phyloP scores from a whole-genome alignment of 2,888 invertebrate species.

The Flexamia atlantica region DNA sequence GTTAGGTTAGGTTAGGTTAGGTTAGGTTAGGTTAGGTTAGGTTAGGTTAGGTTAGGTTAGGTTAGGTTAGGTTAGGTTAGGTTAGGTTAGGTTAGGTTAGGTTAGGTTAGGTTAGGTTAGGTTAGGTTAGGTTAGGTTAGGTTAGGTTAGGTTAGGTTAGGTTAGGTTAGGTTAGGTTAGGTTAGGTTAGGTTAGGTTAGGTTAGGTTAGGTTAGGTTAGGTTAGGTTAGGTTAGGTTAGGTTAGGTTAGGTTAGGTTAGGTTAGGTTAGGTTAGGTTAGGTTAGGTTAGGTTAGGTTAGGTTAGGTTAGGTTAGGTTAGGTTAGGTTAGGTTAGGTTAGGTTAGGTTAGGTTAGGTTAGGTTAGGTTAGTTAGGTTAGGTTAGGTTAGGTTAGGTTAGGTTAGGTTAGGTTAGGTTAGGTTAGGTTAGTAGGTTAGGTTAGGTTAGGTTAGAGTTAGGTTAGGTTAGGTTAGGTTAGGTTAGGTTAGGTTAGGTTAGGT shows the following conservation, averaged over 20 bases:
- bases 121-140: constrained; percentile 63
- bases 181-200: constrained; percentile 62
- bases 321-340: constrained; percentile 70
- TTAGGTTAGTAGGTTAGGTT: constrained; percentile 62
- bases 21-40: constrained; percentile 63
- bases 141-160: constrained; percentile 63
- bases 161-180: constrained; percentile 60
- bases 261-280: constrained; percentile 42
- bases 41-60: constrained; percentile 49
- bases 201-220: constrained; percentile 51
- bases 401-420: constrained; percentile 70
- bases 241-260: constrained; percentile 45
- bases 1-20: constrained; percentile 62
- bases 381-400: constrained; percentile 70
- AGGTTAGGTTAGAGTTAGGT: constrained; percentile 62
- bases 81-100: constrained; percentile 65
- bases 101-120: constrained; percentile 66
- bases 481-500: constrained; percentile 61
- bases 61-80: constrained; percentile 63
- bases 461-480: constrained; percentile 56
- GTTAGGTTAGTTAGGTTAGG: constrained; percentile 70
- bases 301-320: constrained; percentile 46
- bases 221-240: constrained; percentile 4
- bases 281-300: constrained; percentile 61
- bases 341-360: constrained; percentile 69